Conservation (phyloP, 2,797 vertebrate genomes). For the Chloroceryle amazona region DNA sequence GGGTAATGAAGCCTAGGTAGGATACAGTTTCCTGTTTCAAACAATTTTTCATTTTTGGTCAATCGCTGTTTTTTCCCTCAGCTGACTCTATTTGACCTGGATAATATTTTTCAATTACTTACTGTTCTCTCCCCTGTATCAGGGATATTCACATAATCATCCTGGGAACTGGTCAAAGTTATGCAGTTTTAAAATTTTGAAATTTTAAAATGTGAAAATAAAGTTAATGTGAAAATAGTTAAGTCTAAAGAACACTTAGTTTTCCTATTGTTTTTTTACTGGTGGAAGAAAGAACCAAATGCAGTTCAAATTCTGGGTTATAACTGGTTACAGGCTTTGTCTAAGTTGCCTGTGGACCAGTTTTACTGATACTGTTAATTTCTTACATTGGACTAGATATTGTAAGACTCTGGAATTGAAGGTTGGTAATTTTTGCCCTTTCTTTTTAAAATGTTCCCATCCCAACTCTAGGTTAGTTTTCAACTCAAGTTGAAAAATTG, state of each 20-base stretch:
- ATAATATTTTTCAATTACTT: not conserved
- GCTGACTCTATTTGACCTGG: not conserved
- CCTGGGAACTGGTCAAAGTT: not conserved
- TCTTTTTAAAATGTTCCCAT: not conserved
- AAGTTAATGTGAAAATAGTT: no score
- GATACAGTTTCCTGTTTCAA: not conserved
- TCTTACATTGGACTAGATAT: not conserved
- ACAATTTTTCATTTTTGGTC: not conserved
- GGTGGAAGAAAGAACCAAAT: not conserved
- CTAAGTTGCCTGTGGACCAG: not conserved
- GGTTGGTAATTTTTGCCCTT: not conserved
- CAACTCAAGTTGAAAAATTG: not conserved
- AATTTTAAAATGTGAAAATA: not conserved
- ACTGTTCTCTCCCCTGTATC: not conserved
- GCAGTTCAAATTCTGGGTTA: not conserved
- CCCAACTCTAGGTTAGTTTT: not conserved
- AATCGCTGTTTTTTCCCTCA: not conserved
- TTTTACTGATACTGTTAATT: not conserved
- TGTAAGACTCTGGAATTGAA: not conserved
- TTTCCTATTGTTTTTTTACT: not conserved
- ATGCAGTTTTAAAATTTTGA: not conserved
- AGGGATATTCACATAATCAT: not conserved
- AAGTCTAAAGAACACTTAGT: not conserved
- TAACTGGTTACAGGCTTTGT: not conserved
- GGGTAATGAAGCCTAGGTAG: not conserved